Conservation (phyloP, 1,140 invertebrate genomes). For the Scaptomyza hsui region DNA sequence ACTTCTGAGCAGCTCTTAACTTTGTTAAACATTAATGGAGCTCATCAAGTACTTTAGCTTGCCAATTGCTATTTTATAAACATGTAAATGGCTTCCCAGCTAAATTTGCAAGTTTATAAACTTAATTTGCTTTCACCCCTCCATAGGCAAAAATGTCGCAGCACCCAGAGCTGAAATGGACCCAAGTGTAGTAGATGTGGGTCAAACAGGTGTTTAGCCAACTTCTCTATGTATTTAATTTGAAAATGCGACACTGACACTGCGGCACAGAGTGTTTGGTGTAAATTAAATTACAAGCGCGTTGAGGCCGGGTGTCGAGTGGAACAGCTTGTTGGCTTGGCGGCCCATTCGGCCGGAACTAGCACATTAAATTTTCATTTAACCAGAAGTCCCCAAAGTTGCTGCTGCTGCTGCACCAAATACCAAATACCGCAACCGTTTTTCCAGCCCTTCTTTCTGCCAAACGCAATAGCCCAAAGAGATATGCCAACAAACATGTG, state of each 20-base stretch:
- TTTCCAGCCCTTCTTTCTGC: not conserved
- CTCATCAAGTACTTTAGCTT: conserved; percentile 1
- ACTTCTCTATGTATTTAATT: conserved; percentile 53
- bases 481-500: conserved; percentile 28
- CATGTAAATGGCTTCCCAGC: conserved; percentile 18
- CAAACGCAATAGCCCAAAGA: conserved; percentile 17
- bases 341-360: conserved; percentile 35
- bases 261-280: conserved; percentile 38
- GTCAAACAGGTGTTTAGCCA: conserved; percentile 35
- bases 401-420: too few relatives aligned
- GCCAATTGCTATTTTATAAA: conserved; percentile 31
- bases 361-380: conserved; percentile 55
- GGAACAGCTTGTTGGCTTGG: not conserved
- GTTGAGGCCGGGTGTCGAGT: conserved; percentile 18
- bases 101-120: conserved; percentile 37
- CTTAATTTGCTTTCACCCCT: conserved; percentile 2
- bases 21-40: conserved; percentile 16
- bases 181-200: conserved; percentile 1
- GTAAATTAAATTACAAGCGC: conserved; percentile 55
- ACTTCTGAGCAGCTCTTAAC: conserved; percentile 2
- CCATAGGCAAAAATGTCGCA: conserved; percentile 22
- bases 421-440: conserved; percentile 25
- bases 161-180: not conserved
- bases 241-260: conserved; percentile 51
- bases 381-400: conserved; percentile 49